These are phyloP conservation scores for Dasyornis broadbenti DNA, from an alignment of 2,113 vertebrate species.

Conservation along the genomic window DNA sequence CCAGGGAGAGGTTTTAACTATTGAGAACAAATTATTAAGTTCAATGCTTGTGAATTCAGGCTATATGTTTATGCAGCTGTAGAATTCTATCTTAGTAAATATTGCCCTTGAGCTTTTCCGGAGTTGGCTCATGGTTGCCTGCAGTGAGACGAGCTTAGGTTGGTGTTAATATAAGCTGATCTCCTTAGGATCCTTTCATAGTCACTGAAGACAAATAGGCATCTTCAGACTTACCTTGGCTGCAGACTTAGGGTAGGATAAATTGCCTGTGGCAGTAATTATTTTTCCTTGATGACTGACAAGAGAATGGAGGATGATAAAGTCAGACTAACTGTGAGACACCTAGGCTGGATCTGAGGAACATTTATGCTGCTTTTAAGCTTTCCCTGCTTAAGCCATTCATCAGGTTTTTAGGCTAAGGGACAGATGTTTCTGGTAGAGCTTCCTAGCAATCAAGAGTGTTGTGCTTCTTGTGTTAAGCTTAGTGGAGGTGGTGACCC, in stretches of 20 bases:
- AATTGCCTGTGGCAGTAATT: neutral
- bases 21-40: neutral
- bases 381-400: neutral
- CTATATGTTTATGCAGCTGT: neutral
- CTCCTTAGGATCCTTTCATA: neutral
- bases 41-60: neutral
- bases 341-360: neutral
- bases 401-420: neutral
- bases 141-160: neutral
- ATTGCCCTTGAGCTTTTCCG: neutral
- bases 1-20: neutral
- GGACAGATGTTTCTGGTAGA: neutral
- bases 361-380: neutral
- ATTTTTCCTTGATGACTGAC: neutral
- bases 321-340: neutral
- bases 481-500: neutral
- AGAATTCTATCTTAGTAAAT: neutral
- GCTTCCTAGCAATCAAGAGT: neutral
- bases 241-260: neutral
- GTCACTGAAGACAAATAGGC: neutral
- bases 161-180: neutral
- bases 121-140: neutral
- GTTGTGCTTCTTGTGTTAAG: accelerated
- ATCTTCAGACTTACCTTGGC: neutral
- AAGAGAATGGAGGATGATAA: neutral